Evolutionary conservation across 2,113 vertebrate species (phyloP).

Genomic region (Chaetorhynchus papuensis): DNA sequence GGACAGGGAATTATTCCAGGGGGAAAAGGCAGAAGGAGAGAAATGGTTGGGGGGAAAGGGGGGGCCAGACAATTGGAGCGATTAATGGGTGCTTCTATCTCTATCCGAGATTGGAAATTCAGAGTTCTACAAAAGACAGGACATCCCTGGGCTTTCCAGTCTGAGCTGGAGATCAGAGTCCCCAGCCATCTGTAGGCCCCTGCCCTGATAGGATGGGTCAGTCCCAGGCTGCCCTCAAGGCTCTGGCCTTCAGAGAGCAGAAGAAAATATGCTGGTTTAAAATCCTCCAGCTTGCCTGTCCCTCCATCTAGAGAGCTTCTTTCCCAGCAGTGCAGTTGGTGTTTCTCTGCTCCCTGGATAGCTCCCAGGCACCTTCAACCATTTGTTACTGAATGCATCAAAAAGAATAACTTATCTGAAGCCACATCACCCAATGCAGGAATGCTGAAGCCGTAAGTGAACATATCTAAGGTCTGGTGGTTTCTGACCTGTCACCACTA

Average conservation of each 20-base stretch:
- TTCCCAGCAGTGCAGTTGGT: neutral
- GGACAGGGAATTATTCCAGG: neutral
- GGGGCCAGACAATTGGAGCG: accelerated
- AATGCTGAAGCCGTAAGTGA: neutral
- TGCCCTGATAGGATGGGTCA: neutral
- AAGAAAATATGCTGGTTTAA: neutral
- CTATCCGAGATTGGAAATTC: neutral
- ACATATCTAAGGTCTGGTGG: neutral
- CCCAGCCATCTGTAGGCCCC: neutral
- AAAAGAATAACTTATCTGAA: neutral
- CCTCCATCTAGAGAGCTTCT: neutral
- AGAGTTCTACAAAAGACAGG: neutral
- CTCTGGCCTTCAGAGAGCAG: neutral
- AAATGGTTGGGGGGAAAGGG: accelerated
- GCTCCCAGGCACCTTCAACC: neutral
- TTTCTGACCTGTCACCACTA: neutral
- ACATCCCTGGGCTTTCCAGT: accelerated
- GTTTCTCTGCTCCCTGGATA: neutral
- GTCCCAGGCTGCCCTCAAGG: neutral
- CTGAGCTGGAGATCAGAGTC: neutral
- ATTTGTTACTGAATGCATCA: neutral
- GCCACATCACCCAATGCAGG: accelerated
- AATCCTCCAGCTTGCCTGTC: neutral
- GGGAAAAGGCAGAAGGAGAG: neutral
- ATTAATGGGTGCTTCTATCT: neutral